Evolutionary conservation across 1,140 invertebrate genomes (phyloP).

Genomic region (Sinonovacula constricta): DNA sequence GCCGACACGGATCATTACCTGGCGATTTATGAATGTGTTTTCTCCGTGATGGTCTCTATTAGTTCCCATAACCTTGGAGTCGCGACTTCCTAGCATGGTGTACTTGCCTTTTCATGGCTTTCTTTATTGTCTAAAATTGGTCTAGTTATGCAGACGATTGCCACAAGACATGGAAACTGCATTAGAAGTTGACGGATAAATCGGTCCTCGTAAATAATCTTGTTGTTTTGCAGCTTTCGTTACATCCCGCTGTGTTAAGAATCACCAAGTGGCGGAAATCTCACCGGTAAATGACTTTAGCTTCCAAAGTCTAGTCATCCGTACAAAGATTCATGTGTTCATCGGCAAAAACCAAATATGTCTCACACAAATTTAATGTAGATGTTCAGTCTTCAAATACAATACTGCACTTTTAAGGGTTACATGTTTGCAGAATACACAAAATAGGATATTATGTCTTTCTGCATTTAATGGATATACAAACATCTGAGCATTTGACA

Average conservation of each 20-base stretch:
- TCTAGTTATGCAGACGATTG: background rate
- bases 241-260: background rate
- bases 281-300: background rate
- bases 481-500: no score
- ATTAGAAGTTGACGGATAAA: conserved; percentile 51
- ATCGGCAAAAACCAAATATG: background rate
- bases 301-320: background rate
- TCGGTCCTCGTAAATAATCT: background rate
- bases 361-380: background rate
- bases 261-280: background rate
- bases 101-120: background rate
- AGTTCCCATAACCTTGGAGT: background rate
- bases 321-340: background rate
- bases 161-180: conserved; percentile 49
- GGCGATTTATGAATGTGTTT: no score
- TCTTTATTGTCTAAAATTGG: background rate
- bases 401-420: no score
- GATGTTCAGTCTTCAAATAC: no score
- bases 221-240: background rate
- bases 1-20: no score
- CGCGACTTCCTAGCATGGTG: background rate
- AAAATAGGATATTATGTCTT: no score
- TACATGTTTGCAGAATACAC: no score
- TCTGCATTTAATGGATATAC: no score
- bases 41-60: background rate